Percentiles rank a stretch among this genome's conserved stretches.
phyloP scores from a whole-genome alignment of 2,888 invertebrate genomes.

The Amblyteles armatorius region DNA sequence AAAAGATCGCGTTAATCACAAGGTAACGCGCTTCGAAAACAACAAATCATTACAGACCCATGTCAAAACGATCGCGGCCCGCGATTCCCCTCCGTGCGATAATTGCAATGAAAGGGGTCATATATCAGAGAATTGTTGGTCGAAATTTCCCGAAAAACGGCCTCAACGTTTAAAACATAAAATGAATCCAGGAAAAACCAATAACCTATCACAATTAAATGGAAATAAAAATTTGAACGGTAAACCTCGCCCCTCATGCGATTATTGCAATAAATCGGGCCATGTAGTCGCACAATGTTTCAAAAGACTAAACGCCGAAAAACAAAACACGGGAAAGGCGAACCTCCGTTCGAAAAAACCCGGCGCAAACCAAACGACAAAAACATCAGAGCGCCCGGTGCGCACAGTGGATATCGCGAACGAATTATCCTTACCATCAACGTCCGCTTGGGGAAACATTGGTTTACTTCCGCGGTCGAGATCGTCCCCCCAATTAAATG shows the following conservation, averaged over 20 bases:
- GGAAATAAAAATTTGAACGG: no score
- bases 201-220: no score
- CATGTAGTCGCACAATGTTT: not conserved
- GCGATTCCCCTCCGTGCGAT: not conserved
- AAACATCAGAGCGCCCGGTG: not conserved
- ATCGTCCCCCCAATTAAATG: conserved; percentile 6
- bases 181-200: no score
- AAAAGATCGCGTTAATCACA: not conserved
- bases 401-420: not conserved
- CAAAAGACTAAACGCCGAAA: not conserved
- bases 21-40: not conserved
- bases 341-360: not conserved
- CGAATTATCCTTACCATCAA: not conserved
- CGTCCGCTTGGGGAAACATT: not conserved
- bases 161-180: not conserved
- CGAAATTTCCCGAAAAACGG: not conserved
- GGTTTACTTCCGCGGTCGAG: not conserved
- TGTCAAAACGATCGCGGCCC: not conserved
- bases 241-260: not conserved
- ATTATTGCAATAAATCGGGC: conserved; percentile 2
- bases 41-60: not conserved
- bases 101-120: conserved; percentile 10
- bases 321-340: conserved; percentile 10
- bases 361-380: no score
- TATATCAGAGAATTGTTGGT: conserved; percentile 12